Percentiles rank a stretch among this genome's conserved stretches.
These are phyloP conservation scores for Muschampia plurimacula DNA, from an alignment of 2,888 invertebrate species.

Conservation along the genomic window DNA sequence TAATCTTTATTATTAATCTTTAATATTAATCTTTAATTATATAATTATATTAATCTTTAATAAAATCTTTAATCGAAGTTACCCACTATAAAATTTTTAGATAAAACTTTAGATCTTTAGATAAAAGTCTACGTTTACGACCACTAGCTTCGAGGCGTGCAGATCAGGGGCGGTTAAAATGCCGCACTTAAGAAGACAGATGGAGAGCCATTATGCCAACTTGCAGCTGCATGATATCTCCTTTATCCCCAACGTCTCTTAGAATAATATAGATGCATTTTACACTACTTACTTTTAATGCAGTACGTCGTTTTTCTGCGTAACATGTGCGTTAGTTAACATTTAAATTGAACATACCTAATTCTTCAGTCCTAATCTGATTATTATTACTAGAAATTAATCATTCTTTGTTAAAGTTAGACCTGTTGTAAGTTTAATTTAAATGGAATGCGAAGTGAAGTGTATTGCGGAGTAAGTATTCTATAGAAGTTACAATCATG, in stretches of 20 bases:
- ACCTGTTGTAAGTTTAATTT: background rate
- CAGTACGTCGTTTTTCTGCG: background rate
- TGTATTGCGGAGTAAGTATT: background rate
- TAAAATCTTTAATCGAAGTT: too few species aligned
- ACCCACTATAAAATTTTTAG: too few species aligned
- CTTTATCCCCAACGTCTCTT: conserved; percentile 28
- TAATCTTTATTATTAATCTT: too few species aligned
- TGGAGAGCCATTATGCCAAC: conserved; percentile 38
- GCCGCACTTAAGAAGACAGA: conserved; percentile 39
- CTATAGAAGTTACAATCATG: conserved; percentile 13
- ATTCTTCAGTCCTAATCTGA: background rate
- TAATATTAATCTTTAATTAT: too few species aligned
- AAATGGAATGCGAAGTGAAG: background rate
- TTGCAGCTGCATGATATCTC: conserved; percentile 38
- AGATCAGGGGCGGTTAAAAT: conserved; percentile 29
- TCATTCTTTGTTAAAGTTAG: background rate
- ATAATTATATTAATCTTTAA: too few species aligned
- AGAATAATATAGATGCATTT: conserved; percentile 31
- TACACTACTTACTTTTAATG: conserved; percentile 24
- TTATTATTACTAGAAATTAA: background rate
- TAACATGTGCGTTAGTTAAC: background rate
- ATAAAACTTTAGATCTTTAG: background rate
- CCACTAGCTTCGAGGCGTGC: conserved; percentile 22
- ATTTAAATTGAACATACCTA: too few species aligned
- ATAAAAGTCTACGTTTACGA: conserved; percentile 20